phyloP scores from a whole-genome alignment of 2,113 vertebrate genomes.

The Connochaetes taurinus region DNA sequence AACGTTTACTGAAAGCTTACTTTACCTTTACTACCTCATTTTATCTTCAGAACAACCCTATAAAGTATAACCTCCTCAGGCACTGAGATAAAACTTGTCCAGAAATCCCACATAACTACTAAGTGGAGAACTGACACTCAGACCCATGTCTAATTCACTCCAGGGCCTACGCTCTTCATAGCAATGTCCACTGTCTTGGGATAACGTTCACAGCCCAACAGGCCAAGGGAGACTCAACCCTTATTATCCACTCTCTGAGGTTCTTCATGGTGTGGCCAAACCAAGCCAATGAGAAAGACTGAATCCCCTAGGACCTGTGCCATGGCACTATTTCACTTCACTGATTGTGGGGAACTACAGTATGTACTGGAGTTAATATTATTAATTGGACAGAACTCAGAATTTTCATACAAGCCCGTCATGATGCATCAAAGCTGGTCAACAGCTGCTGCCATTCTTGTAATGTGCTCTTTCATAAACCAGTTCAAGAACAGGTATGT shows the following conservation, averaged over 20 bases:
- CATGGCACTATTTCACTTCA: background rate
- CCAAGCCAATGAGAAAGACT: background rate
- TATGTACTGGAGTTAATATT: background rate
- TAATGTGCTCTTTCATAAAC: background rate
- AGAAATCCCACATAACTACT: background rate
- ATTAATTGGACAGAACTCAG: background rate
- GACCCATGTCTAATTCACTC: background rate
- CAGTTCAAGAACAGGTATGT: slow-evolving; percentile 2
- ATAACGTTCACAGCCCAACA: background rate
- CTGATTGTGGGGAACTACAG: background rate
- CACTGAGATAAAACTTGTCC: background rate
- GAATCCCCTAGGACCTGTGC: background rate
- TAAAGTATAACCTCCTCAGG: background rate
- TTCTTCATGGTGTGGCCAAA: background rate
- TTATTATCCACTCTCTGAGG: background rate
- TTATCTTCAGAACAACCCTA: background rate
- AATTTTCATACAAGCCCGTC: background rate
- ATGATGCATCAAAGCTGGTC: background rate
- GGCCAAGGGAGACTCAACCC: background rate
- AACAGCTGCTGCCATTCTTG: background rate
- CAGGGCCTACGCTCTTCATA: background rate
- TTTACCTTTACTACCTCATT: background rate
- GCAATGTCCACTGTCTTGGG: background rate
- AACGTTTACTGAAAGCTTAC: background rate
- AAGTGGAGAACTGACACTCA: background rate